Base-by-base conservation (phyloP, 92 coral and sea anemone genomes). In the Metridium senile region DNA sequence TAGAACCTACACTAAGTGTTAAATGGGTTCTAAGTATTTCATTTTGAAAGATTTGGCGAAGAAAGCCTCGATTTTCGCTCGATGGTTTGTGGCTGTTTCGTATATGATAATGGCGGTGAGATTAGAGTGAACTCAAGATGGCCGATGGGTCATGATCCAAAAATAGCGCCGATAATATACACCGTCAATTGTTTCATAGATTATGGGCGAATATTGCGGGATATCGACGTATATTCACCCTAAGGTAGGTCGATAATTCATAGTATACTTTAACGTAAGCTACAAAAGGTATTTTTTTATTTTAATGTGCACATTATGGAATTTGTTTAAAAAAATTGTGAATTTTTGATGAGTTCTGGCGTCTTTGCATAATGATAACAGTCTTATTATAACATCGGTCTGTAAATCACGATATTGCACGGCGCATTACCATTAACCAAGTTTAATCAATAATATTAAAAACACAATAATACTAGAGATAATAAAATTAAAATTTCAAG, bases 111-210 rank as follows among this genome's bases (percentile, higher is more conserved):
- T 63, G 43, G 69, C 6, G 69, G 69, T 31, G 20, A 61, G 66
- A 61, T 61, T 61, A 61, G 30, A 63, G 1, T 39, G 28, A 9
- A 2, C 4, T 8, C 69, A 63, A 63, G 9, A 63, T 63, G 69
- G 69, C 69, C 69, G 35, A 16, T 39, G 1, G 69, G 69, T 63
- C 29, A 63, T 63, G 22, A n/a, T 28, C 69, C 65, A 22, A 11
- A 63, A 63, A 63, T 63, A 63, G 69, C 23, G 45, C 17, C 23
- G 1, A 17, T 8, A 13, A 28, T 28, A 23, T 63, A 28, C 7
- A 39, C 2, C 7, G 11, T 28, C 43, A 63, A 26, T 28, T 28
- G 22, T 3, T 26, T 26, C 8, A 26, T 28, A 59, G 22, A 22
- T 19, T 59, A 63, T 30, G 66, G 66, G 30, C 25, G 20, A 54